Percentiles rank a stretch among this genome's conserved stretches.
Evolutionary conservation across 2,888 invertebrate species (phyloP).

Genomic region (Anthrax anthrax): DNA sequence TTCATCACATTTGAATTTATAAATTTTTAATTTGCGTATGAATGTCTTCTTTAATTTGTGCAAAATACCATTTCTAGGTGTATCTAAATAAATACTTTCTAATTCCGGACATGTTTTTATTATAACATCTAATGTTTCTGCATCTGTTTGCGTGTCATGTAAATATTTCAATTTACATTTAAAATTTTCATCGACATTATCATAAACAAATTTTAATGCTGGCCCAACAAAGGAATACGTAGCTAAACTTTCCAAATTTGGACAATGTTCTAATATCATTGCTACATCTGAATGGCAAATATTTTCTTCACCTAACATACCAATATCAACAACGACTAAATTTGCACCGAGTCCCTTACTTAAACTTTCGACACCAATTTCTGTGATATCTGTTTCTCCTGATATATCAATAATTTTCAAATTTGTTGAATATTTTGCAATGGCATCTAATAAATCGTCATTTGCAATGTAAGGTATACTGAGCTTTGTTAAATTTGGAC

Average conservation of each 20-base stretch:
- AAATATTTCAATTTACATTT: conserved; percentile 51
- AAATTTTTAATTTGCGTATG: conserved; percentile 45
- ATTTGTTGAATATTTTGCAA: conserved; percentile 40
- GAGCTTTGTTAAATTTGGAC: conserved; percentile 44
- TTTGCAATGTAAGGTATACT: conserved; percentile 57
- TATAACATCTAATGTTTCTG: conserved; percentile 44
- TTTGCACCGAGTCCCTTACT: conserved; percentile 40
- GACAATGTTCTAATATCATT: conserved; percentile 45
- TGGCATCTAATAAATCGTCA: conserved; percentile 48
- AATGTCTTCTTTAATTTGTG: conserved; percentile 33
- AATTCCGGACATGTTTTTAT: conserved; percentile 44
- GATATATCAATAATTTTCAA: conserved; percentile 50
- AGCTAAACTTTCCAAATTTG: conserved; percentile 47
- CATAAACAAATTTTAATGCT: conserved; percentile 41
- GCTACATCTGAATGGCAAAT: conserved; percentile 52
- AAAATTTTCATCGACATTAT: conserved; percentile 39
- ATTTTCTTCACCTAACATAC: conserved; percentile 53
- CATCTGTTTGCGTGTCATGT: conserved; percentile 48
- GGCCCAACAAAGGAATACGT: conserved; percentile 55
- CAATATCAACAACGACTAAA: conserved; percentile 49
- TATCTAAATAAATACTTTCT: conserved; percentile 50
- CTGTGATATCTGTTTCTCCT: conserved; percentile 54
- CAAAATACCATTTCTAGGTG: conserved; percentile 42
- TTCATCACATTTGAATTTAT: conserved; percentile 47
- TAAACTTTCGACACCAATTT: conserved; percentile 46